Base-by-base conservation (phyloP, 2,113 vertebrate genomes). In the Axis porcinus region DNA sequence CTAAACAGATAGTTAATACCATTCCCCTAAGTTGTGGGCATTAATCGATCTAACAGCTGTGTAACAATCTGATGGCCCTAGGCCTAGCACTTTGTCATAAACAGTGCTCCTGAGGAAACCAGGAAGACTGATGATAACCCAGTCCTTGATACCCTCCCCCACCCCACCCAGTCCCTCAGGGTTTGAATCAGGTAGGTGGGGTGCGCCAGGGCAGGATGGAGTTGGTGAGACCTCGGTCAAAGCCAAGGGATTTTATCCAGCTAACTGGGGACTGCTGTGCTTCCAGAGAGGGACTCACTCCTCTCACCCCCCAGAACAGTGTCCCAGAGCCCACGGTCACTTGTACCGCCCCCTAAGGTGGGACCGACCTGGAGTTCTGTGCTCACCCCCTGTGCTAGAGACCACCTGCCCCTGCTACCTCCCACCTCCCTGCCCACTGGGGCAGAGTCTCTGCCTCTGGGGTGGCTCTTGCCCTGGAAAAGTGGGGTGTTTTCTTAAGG, bases 351-450 rank as follows among this genome's bases (percentile, higher is more conserved):
- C 16, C 36, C 67, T 5, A 12, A 15, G 19, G 47, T 82, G 76
- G 60, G 60, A 21, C 81, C 12, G 7, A 57, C 57, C 27, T 19
- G 15, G 45, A 94, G 30, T 11, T 33, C 8, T 43, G 40, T 17
- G 33, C 81, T 13, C 36, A 70, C 36, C 47, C 14, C 43, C 62
- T 57, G 23, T 6, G 1, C 21, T 45, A 2, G 5, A 60, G n/a
- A 30, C 23, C 23, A 9, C 0, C 50, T 79, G 78, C 28, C 33
- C 25, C 64, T 30, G 3, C 54, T 0, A 0, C n/a, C 27, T 57
- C 36, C 5, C 7, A 1, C n/a, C 64, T 13, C 50, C 14, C 60
- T 17, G 6, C 9, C 55, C 19, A 6, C 43, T 4, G 0, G 21
- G 40, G 23, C 17, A 0, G 2, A 76, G 62, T 43, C 45, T 74